Evolutionary conservation across 2,113 vertebrate genomes (phyloP).

Genomic region (Ursus arctos): DNA sequence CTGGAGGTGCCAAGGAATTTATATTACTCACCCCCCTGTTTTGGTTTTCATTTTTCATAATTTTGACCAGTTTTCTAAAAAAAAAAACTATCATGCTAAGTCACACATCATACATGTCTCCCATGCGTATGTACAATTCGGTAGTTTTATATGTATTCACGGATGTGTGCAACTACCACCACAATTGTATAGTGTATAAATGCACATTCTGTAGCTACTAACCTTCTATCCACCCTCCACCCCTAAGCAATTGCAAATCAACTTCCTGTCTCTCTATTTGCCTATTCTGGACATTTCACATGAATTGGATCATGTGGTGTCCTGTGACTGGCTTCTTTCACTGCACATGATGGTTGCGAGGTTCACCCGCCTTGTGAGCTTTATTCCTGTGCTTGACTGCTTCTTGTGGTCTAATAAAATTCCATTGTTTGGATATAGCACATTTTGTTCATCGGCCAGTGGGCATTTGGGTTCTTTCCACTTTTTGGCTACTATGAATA

Average conservation of each 20-base stretch:
- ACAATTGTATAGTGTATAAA: background rate
- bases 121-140: background rate
- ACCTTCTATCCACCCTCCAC: background rate
- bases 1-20: background rate
- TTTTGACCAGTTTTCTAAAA: background rate
- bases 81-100: background rate
- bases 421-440: background rate
- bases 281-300: background rate
- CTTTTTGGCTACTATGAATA: background rate
- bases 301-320: background rate
- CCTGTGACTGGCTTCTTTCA: background rate
- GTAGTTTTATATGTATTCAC: background rate
- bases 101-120: background rate
- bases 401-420: background rate
- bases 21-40: background rate
- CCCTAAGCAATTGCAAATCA: background rate
- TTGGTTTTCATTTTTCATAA: background rate
- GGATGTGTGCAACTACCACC: rapidly evolving
- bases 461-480: background rate
- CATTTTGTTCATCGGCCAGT: background rate
- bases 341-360: background rate
- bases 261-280: background rate
- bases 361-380: background rate
- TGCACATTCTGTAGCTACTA: rapidly evolving
- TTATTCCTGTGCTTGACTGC: background rate